Evolutionary conservation across 2,797 vertebrate genomes (phyloP).

Genomic region (Perodicticus potto): DNA sequence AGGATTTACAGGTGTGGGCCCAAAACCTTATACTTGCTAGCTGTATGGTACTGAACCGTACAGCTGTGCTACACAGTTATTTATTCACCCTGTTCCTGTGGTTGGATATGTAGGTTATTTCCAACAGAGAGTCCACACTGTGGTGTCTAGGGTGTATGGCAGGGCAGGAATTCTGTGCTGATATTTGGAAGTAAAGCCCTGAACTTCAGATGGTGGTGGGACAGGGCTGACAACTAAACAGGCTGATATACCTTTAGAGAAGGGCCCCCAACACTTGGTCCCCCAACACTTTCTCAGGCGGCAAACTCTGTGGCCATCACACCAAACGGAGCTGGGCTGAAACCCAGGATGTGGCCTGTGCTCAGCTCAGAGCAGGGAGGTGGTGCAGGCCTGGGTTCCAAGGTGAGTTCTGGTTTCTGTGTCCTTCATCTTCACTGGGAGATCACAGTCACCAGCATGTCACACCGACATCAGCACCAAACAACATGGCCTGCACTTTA

Average conservation of each 20-base stretch:
- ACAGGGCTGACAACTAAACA: background rate
- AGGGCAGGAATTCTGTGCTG: background rate
- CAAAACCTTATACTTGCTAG: background rate
- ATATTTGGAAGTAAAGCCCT: background rate
- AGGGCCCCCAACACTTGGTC: background rate
- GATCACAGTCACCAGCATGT: background rate
- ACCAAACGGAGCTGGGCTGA: background rate
- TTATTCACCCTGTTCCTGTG: background rate
- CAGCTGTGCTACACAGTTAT: background rate
- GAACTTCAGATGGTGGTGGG: background rate
- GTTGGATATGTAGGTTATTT: background rate
- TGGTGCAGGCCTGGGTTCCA: background rate
- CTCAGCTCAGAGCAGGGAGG: background rate
- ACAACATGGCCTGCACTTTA: background rate
- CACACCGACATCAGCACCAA: background rate
- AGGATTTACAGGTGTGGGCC: background rate
- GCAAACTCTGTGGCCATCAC: too few relatives aligned
- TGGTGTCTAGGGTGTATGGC: background rate
- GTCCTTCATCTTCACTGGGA: background rate
- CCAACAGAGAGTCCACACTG: background rate
- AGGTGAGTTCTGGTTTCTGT: background rate
- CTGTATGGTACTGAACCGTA: background rate
- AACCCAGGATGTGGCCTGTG: fast-evolving
- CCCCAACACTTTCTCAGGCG: background rate
- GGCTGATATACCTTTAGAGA: background rate